These are phyloP conservation scores for Thera britannica DNA, from an alignment of 2,888 invertebrate genomes.

Conservation along the genomic window DNA sequence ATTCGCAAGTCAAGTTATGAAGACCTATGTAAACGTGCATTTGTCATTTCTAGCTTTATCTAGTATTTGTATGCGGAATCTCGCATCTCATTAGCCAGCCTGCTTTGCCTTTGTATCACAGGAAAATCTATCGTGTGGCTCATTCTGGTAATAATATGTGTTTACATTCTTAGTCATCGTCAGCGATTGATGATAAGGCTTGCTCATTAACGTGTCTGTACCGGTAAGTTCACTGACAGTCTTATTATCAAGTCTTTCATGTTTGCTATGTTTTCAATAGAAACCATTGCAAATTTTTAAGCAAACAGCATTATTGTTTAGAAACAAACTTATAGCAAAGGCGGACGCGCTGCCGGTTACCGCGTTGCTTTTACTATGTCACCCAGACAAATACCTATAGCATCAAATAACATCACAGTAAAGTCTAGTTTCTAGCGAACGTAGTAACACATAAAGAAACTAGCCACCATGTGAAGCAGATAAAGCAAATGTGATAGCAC, in stretches of 20 bases:
- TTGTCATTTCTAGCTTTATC: background rate
- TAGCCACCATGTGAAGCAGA: constrained; percentile 21
- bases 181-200: constrained; percentile 12
- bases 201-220: constrained; percentile 8
- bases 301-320: background rate
- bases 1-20: background rate
- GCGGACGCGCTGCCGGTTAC: too few species aligned
- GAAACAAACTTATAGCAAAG: too few species aligned
- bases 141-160: background rate
- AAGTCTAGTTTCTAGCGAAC: constrained; percentile 10
- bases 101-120: background rate
- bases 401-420: background rate
- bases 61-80: background rate
- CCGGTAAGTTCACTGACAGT: constrained; percentile 10
- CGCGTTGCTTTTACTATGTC: too few species aligned
- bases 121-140: background rate
- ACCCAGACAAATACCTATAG: constrained; percentile 5
- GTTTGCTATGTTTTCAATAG: constrained; percentile 14
- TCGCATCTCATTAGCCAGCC: background rate
- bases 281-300: constrained; percentile 11
- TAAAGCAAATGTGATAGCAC: constrained; percentile 35
- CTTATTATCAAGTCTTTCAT: constrained; percentile 9
- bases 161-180: constrained; percentile 19
- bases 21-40: background rate
- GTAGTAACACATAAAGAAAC: constrained; percentile 15